A percentile compares a stretch with the other conserved stretches of the same genome.
Conservation (phyloP, 2,113 vertebrate genomes). For the Nymphicus hollandicus region DNA sequence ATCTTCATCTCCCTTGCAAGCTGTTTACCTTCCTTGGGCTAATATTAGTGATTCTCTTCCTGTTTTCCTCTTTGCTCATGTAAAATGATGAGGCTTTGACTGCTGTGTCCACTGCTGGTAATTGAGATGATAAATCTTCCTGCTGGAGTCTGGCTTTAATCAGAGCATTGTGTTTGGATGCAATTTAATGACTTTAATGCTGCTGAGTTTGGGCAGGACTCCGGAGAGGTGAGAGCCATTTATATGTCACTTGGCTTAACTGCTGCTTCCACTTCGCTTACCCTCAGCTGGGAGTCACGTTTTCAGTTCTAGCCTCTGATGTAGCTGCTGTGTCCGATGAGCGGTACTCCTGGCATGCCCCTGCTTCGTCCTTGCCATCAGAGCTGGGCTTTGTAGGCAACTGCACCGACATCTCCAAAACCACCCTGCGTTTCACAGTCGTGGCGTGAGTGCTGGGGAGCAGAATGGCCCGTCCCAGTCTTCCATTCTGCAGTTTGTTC, state of each 20-base stretch:
- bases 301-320: not conserved
- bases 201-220: conserved; percentile 17
- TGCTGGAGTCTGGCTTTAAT: conserved; percentile 72
- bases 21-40: conserved; percentile 68
- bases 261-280: conserved; percentile 2
- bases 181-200: conserved; percentile 69
- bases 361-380: not conserved
- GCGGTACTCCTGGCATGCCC: not conserved
- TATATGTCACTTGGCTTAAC: conserved; percentile 33
- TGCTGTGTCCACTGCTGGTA: conserved; percentile 70
- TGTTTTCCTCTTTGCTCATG: conserved; percentile 65
- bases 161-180: conserved; percentile 68
- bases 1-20: conserved; percentile 47
- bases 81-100: conserved; percentile 65
- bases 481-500: not conserved
- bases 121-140: conserved; percentile 81
- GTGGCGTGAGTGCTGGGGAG: accelerated
- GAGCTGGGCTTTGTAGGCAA: not conserved
- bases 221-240: conserved; percentile 37
- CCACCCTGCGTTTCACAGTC: not conserved
- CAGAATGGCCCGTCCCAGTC: not conserved
- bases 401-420: not conserved
- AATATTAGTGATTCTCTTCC: conserved; percentile 70
- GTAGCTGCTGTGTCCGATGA: not conserved
- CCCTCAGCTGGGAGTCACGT: not conserved